Percentiles rank a stretch among this genome's conserved stretches.
Conservation (phyloP, 1,140 invertebrate species). For the Asobara japonica region DNA sequence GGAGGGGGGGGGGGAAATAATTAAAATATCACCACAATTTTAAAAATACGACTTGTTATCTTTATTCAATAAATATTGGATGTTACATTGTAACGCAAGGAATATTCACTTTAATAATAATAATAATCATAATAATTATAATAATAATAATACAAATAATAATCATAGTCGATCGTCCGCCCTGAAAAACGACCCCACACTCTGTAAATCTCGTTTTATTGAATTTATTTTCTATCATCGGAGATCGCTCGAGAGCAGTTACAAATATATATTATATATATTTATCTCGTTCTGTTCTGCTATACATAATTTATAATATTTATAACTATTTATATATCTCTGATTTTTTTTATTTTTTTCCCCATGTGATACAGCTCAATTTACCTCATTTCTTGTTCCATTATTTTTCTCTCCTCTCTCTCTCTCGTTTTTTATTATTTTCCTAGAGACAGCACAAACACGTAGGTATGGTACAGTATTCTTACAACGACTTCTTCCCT, state of each 20-base stretch:
- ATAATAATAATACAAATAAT: no score
- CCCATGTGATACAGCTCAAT: constrained; percentile 15
- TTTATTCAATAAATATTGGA: constrained; percentile 57
- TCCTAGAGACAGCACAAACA: constrained; percentile 41
- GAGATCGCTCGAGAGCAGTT: constrained; percentile 9
- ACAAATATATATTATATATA: constrained; percentile 33
- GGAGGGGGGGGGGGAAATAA: background rate
- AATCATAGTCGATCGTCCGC: constrained; percentile 19
- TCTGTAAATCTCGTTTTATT: background rate
- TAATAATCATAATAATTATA: no score
- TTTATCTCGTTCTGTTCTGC: constrained; percentile 7
- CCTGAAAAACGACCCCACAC: background rate
- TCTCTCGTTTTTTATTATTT: constrained; percentile 31
- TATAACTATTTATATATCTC: constrained; percentile 46
- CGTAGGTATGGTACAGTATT: constrained; percentile 36
- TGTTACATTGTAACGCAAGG: constrained; percentile 54
- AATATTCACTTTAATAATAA: constrained; percentile 43
- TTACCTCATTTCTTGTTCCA: constrained; percentile 28
- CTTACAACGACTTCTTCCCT: constrained; percentile 4
- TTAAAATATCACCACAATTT: constrained; percentile 22
- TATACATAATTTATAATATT: constrained; percentile 39
- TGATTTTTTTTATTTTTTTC: constrained; percentile 39
- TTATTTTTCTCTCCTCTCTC: constrained; percentile 22
- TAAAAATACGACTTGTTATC: constrained; percentile 50
- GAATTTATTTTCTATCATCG: background rate